phyloP scores from a whole-genome alignment of 2,797 vertebrate species.

The Esox lucius region DNA sequence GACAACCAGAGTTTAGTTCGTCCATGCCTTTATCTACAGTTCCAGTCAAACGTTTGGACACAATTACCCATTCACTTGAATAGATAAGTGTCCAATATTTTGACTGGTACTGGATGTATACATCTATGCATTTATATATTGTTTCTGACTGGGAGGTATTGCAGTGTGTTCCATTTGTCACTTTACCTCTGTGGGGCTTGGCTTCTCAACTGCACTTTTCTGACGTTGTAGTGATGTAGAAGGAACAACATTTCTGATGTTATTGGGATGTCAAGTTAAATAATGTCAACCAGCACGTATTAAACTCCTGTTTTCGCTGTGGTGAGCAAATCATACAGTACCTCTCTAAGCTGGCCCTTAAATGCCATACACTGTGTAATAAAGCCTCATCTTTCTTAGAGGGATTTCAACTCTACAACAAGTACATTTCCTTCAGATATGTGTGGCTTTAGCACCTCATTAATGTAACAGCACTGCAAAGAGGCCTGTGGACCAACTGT shows the following conservation, averaged over 20 bases:
- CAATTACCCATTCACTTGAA: too few species aligned
- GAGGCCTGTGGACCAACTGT: background rate
- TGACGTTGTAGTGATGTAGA: background rate
- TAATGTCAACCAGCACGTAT: background rate
- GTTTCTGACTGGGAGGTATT: background rate
- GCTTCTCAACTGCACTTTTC: background rate
- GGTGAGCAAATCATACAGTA: background rate
- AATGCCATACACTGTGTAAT: background rate
- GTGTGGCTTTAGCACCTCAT: slow-evolving; percentile 40
- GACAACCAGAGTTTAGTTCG: background rate
- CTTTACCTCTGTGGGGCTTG: background rate
- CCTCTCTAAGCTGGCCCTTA: background rate
- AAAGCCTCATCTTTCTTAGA: slow-evolving; percentile 6
- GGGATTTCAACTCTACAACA: slow-evolving; percentile 5
- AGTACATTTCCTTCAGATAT: slow-evolving; percentile 27
- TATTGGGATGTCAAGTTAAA: too few species aligned
- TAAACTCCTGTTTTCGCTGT: background rate
- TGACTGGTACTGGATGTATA: background rate
- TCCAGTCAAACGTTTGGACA: too few species aligned
- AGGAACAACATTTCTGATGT: background rate
- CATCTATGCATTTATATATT: background rate
- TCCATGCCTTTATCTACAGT: background rate
- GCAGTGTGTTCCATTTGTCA: background rate
- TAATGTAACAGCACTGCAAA: background rate
- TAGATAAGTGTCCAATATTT: too few species aligned